phyloP scores from a whole-genome alignment of 2,113 vertebrate species.

The Chroicocephalus ridibundus region DNA sequence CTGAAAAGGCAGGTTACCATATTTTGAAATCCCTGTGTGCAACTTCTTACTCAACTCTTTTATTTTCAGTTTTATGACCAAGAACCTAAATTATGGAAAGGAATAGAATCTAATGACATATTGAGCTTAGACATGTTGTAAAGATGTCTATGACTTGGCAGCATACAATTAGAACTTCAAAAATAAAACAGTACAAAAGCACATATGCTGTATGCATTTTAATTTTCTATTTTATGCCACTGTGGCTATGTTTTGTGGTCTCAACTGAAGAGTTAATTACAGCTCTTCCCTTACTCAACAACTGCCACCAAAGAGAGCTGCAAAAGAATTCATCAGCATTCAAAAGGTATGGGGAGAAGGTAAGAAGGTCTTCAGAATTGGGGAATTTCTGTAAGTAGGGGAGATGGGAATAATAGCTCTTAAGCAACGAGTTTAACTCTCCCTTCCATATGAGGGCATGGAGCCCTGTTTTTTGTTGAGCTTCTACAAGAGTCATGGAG shows the following conservation, averaged over 20 bases:
- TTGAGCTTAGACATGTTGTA: not conserved
- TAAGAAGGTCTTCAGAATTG: not conserved
- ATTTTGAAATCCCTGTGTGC: not conserved
- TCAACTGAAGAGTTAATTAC: slow-evolving; percentile 26
- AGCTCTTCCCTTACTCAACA: not conserved
- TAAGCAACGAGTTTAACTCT: not conserved
- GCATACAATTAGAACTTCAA: slow-evolving; percentile 28
- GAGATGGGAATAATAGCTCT: not conserved
- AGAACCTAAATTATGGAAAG: not conserved
- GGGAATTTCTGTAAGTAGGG: not conserved
- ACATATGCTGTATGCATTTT: not conserved
- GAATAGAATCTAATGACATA: not conserved
- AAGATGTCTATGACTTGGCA: not conserved
- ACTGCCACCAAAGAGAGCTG: not conserved
- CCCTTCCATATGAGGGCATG: not conserved
- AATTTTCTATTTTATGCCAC: slow-evolving; percentile 16
- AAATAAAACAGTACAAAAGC: slow-evolving; percentile 19
- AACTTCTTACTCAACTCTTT: not conserved
- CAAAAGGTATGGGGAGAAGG: not conserved
- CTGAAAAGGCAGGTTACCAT: not conserved
- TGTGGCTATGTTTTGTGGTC: not conserved
- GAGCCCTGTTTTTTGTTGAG: not conserved
- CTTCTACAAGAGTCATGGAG: not conserved
- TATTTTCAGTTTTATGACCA: not conserved
- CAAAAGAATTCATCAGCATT: not conserved